Percentiles rank a stretch among this genome's conserved stretches.
These are phyloP conservation scores for Rhadinocentrus ornatus DNA, from an alignment of 2,797 vertebrate species.

Conservation along the genomic window DNA sequence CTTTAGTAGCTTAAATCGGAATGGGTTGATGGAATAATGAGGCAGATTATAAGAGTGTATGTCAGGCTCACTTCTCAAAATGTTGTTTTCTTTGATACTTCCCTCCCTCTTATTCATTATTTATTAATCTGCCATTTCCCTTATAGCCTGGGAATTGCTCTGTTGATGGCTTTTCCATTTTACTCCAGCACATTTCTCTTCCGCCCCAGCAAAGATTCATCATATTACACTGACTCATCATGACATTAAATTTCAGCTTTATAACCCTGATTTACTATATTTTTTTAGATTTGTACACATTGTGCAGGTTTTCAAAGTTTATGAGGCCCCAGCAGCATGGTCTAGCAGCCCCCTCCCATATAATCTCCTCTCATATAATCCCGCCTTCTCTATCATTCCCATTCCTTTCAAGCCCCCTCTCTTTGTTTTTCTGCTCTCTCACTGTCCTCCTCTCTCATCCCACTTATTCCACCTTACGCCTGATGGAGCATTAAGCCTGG, in stretches of 20 bases:
- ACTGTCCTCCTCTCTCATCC: slow-evolving; percentile 68
- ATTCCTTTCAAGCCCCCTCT: slow-evolving; percentile 54
- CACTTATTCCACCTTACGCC: slow-evolving; percentile 79
- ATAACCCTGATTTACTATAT: neutral
- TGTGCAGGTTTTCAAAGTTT: slow-evolving; percentile 5
- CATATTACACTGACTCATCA: slow-evolving; percentile 41
- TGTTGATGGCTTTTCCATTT: slow-evolving; percentile 65
- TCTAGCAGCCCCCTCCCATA: slow-evolving; percentile 9
- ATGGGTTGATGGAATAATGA: slow-evolving; percentile 8
- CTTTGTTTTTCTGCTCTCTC: slow-evolving; percentile 57
- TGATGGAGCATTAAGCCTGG: slow-evolving; percentile 77
- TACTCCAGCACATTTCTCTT: neutral
- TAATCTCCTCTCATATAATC: slow-evolving; percentile 72
- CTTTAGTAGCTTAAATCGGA: neutral
- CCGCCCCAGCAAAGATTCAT: slow-evolving; percentile 8
- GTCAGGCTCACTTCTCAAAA: slow-evolving; percentile 13
- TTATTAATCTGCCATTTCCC: slow-evolving; percentile 43
- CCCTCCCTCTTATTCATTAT: slow-evolving; percentile 42
- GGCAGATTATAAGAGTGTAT: neutral
- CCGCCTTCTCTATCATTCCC: slow-evolving; percentile 68
- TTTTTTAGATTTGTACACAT: slow-evolving; percentile 1
- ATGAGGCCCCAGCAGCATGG: slow-evolving; percentile 9
- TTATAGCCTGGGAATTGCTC: slow-evolving; percentile 21
- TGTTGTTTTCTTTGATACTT: slow-evolving; percentile 36
- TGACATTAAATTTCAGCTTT: neutral